A percentile compares a stretch with the other conserved stretches of the same genome.
These are phyloP conservation scores for Peromyscus eremicus DNA, from an alignment of 2,797 vertebrate genomes.

Conservation along the genomic window DNA sequence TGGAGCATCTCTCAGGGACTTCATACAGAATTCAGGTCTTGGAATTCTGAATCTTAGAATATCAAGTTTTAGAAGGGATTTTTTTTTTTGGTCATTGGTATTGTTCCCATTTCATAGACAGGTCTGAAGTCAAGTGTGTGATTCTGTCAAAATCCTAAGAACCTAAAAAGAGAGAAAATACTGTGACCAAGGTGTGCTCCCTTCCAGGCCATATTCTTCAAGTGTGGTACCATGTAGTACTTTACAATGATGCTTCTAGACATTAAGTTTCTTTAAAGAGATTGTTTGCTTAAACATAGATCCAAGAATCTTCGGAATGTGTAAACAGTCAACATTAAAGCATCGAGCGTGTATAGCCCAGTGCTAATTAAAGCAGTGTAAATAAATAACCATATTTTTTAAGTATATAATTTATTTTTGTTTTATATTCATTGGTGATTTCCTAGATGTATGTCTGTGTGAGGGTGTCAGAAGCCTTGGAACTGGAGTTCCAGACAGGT, in stretches of 20 bases:
- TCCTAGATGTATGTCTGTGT: not conserved
- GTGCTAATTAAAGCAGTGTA: not conserved
- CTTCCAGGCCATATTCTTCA: not conserved
- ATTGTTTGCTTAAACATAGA: conserved; percentile 42
- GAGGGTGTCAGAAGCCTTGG: not conserved
- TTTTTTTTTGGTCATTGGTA: conserved; percentile 41
- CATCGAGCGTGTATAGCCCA: not conserved
- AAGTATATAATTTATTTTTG: not conserved
- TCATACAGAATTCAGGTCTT: conserved; percentile 11
- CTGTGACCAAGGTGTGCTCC: not conserved
- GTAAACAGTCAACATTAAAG: conserved; percentile 26
- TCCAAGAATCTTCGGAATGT: not conserved
- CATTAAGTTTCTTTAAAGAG: conserved; percentile 15
- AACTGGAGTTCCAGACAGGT: not conserved
- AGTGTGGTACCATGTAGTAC: not conserved
- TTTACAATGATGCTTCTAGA: not conserved
- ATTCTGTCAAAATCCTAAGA: conserved; percentile 20
- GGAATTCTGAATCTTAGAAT: conserved; percentile 35
- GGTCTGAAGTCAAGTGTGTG: not conserved
- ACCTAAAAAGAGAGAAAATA: not conserved
- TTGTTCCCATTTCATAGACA: conserved; percentile 25
- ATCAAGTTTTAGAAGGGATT: conserved; percentile 38
- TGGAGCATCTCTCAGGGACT: conserved; percentile 19
- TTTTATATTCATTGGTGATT: not conserved
- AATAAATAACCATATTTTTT: conserved; percentile 23